A percentile compares a stretch with the other conserved stretches of the same genome.
phyloP scores from a whole-genome alignment of 2,113 vertebrate species.

The Hydrochoerus hydrochaeris region DNA sequence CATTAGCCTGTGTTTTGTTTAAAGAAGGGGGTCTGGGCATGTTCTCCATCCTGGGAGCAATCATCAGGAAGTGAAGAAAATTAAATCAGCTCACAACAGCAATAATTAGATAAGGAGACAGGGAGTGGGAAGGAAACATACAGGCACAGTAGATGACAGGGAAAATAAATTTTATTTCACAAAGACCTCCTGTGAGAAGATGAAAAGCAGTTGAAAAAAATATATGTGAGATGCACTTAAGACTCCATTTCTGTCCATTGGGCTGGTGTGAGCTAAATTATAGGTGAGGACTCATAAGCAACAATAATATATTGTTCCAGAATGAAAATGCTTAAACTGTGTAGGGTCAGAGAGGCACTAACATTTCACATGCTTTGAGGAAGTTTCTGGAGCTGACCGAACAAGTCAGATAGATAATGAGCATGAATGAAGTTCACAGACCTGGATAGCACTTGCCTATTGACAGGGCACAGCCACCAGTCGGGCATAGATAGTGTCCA shows the following conservation, averaged over 20 bases:
- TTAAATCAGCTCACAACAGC: not conserved
- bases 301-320: not conserved
- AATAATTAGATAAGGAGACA: not conserved
- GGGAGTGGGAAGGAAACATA: not conserved
- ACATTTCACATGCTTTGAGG: not conserved
- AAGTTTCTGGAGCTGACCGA: not conserved
- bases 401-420: not conserved
- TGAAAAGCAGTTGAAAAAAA: not conserved
- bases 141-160: not conserved
- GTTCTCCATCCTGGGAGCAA: not conserved
- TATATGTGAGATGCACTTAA: not conserved
- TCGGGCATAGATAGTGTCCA: fast-evolving
- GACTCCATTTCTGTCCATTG: not conserved
- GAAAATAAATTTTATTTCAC: not conserved
- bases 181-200: not conserved
- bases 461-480: not conserved
- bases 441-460: fast-evolving
- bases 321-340: not conserved
- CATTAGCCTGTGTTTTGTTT: constrained; percentile 9
- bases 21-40: not conserved
- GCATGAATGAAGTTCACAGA: not conserved
- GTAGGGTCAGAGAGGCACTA: not conserved
- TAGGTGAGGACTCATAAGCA: not conserved
- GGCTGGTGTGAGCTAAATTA: not conserved
- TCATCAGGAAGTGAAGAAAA: not conserved